Evolutionary conservation across 1,140 invertebrate species (phyloP), one percentile per base, ranked within the genome.

Genomic region (Yoshiicerus persimilis): DNA sequence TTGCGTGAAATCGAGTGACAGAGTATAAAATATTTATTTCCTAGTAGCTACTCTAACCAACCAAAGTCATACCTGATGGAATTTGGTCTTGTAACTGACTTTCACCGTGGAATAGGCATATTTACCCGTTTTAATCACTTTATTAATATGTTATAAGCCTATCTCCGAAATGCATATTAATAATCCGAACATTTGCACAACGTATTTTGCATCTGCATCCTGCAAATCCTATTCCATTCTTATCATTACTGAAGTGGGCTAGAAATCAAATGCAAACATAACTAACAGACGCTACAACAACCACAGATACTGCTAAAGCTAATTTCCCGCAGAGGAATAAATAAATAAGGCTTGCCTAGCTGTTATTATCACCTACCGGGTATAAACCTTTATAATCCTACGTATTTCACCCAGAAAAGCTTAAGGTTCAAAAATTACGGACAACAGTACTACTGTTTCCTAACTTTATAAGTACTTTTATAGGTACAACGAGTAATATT

Each of bases 1-100:
- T 27, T 77, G 75, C 75, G 75, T 80, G 75, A 80, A 80, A n/a
- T 36, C 13, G 75, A 80, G 75, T 80, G 75, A 80, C 30, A 80
- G 30, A n/a, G 70, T 36, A 80, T 80, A 34, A 80, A 80, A 80
- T 80, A 80, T 80, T 80, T 80, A 38, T 11, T n/a, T 34, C 34
- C 20, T 23, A 32, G n/a, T 80, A n/a, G n/a, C 75, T 16, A 20
- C 75, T n/a, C 5, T 10, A 8, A n/a, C 25, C 16, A 77, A 2
- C 16, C 70, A 2, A 13, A 36, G 0, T 77, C 34, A 8, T 8
- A 80, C 70, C 32, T 27, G 10, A 9, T 13, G 8, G 10, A 16
- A 30, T 30, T 32, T 16, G n/a, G n/a, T n/a, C n/a, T n/a, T n/a
- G n/a, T n/a, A n/a, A n/a, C n/a, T n/a, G n/a, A n/a, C n/a, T n/a